Percentiles rank a stretch among this genome's conserved stretches.
Evolutionary conservation across 2,113 vertebrate species (phyloP).

Genomic region (Narcine bancroftii): DNA sequence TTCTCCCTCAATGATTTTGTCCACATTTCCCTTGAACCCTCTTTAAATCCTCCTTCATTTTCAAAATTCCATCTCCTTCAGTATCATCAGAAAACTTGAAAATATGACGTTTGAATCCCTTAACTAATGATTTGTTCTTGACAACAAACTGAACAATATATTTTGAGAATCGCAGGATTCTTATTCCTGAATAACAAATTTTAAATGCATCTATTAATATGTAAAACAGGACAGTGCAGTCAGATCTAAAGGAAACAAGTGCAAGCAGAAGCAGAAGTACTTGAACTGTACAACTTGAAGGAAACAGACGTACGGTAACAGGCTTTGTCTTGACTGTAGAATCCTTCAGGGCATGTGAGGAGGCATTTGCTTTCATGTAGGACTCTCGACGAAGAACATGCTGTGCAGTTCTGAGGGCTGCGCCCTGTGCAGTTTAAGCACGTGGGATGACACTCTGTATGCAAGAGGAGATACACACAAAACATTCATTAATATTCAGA

Average conservation of each 20-base stretch:
- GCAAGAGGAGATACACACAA: constrained; percentile 6
- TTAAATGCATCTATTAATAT: background rate
- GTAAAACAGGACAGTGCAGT: background rate
- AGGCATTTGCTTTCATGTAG: constrained; percentile 64
- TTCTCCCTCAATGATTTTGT: too few species aligned
- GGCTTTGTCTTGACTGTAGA: constrained; percentile 48
- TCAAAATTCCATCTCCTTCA: too few species aligned
- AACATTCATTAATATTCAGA: constrained; percentile 14
- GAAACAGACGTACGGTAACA: constrained; percentile 61
- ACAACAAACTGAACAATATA: background rate
- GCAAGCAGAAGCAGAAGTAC: background rate
- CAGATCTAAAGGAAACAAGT: background rate
- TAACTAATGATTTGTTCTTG: too few species aligned
- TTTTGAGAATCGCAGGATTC: background rate
- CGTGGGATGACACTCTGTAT: constrained; percentile 72
- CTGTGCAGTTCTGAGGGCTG: constrained; percentile 59
- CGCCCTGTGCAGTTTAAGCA: constrained; percentile 62
- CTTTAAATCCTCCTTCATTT: too few species aligned
- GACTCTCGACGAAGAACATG: constrained; percentile 50
- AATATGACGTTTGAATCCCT: too few species aligned
- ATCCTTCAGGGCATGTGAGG: constrained; percentile 57
- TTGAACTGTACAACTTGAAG: background rate
- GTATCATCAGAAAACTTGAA: too few species aligned
- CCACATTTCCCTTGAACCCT: too few species aligned
- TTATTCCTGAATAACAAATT: background rate